These are phyloP conservation scores for Myiothlypis chrysogaster DNA, from an alignment of 2,797 vertebrate species.

Conservation along the genomic window DNA sequence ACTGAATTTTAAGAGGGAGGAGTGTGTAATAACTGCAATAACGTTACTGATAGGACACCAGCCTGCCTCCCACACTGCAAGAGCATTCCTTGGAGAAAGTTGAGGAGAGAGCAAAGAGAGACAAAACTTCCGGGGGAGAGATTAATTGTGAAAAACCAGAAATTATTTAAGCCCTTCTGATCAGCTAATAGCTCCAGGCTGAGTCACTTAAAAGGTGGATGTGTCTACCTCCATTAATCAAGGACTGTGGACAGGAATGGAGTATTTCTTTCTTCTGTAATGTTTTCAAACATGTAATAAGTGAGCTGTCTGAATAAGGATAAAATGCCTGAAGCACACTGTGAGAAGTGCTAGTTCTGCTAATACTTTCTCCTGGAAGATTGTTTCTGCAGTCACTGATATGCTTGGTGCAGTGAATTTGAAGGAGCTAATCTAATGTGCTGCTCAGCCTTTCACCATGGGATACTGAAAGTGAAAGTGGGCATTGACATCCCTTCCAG, in stretches of 20 bases:
- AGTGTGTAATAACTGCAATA: conserved; percentile 5
- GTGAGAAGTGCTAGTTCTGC: background rate
- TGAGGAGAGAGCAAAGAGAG: background rate
- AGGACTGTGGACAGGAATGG: background rate
- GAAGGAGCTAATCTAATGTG: background rate
- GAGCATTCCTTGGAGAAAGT: background rate
- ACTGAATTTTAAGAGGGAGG: conserved; percentile 17
- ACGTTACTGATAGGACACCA: background rate
- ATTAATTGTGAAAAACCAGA: background rate
- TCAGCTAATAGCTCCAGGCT: conserved; percentile 26
- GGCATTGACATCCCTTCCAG: background rate
- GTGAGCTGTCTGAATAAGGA: background rate
- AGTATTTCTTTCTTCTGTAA: background rate
- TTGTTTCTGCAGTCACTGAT: background rate
- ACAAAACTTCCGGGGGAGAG: background rate
- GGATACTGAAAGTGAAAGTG: background rate
- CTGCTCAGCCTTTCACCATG: background rate
- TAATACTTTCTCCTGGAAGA: background rate
- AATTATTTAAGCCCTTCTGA: conserved; percentile 16
- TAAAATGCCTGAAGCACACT: background rate
- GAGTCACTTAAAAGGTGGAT: background rate
- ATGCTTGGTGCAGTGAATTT: background rate
- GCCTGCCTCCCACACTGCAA: conserved; percentile 31
- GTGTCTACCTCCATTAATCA: conserved; percentile 1
- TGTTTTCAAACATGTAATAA: background rate